Base-by-base conservation (phyloP, 1,140 invertebrate genomes). In the Macrobrachium rosenbergii region DNA sequence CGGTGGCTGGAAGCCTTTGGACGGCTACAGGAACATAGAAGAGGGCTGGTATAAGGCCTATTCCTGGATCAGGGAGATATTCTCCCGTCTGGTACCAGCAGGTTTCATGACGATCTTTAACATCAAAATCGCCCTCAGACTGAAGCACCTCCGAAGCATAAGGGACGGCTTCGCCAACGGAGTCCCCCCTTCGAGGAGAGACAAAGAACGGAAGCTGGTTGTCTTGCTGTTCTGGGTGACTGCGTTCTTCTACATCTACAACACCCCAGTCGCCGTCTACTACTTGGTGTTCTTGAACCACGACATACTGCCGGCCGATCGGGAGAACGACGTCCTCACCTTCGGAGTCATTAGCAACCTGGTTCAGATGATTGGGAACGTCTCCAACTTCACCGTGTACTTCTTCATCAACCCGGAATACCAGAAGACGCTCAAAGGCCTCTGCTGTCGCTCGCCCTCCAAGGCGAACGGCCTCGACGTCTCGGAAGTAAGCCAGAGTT, bases 191-290 rank as follows among this genome's bases (percentile, higher is more conserved):
- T 52, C 85, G 16, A 69, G 85, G 45, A 17, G 59, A 59, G 85
- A 87, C 37, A 60, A 77, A n/a, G 85, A 87, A 72, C 64, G 85
- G 5, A 64, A 79, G 19, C 79, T 87, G 59, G 85, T 87, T n/a
- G n/a, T 81, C 28, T n/a, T 87, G 17, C 69, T 87, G 17, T 87
- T 87, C 37, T 87, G 85, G 85, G 59, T 87, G 8, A 87, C 85
- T 21, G 64, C 69, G 8, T 62, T 81, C n/a, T 87, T 87, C 69
- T 87, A 82, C 85, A 28, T 87, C 64, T 87, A 64, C 85, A 87
- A 87, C 78, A 73, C 85, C 19, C 85, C 85, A 11, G 85, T 87
- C 77, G 81, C 60, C 17, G 28, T 87, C 0, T 87, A 81, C 85
- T 87, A 87, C 78, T 37, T 87, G 69, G 78, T 43, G 23, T 87